These are phyloP conservation scores for Platorchestia sp. DNA, from an alignment of 1,140 invertebrate genomes.

Conservation along the genomic window DNA sequence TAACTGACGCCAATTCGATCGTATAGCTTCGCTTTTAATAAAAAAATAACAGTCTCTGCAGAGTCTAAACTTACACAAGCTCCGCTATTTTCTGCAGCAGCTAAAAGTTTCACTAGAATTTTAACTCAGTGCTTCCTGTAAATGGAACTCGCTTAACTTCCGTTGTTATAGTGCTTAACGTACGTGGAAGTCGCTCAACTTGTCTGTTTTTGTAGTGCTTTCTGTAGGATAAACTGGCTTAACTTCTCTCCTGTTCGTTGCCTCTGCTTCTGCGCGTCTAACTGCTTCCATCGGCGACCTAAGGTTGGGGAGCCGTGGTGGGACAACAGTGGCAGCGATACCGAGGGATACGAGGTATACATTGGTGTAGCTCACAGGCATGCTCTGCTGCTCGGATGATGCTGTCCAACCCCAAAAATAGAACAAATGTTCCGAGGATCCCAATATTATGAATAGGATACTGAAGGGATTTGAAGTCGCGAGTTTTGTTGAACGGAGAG, in stretches of 20 bases:
- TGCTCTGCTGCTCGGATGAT: background rate
- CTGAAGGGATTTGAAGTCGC: background rate
- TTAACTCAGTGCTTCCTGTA: background rate
- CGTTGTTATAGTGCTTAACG: background rate
- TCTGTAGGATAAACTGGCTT: background rate
- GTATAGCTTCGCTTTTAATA: background rate
- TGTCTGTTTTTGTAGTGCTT: background rate
- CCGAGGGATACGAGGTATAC: background rate
- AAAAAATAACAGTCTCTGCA: background rate
- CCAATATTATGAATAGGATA: background rate
- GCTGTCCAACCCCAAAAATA: background rate
- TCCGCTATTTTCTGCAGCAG: background rate
- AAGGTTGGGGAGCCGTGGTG: background rate
- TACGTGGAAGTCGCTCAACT: background rate
- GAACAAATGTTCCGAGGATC: background rate
- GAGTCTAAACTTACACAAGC: background rate
- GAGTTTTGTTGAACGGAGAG: background rate
- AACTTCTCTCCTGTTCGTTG: background rate
- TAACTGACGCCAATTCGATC: too few species aligned
- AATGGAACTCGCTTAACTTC: background rate
- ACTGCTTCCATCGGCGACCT: background rate
- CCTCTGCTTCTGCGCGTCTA: background rate
- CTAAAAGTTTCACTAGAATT: background rate
- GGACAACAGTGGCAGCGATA: background rate
- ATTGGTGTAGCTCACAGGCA: too few species aligned